Evolutionary conservation across 2,888 invertebrate genomes (phyloP), one percentile per base, ranked within the genome.

Genomic region (Meiosimyza decipiens): DNA sequence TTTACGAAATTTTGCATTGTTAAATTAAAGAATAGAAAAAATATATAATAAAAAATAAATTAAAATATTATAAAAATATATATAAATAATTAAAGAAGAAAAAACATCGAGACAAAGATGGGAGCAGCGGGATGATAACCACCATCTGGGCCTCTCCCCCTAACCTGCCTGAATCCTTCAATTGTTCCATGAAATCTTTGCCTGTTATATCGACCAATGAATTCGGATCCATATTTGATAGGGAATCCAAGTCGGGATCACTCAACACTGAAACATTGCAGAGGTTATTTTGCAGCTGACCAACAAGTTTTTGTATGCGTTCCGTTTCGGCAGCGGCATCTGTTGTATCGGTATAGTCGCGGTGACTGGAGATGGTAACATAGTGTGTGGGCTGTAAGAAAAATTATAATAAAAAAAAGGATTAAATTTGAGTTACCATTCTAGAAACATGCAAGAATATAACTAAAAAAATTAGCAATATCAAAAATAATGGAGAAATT

Each of bases 161-260:
- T 82, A 88, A 93, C 90, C 93, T 90, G 83, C 94, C 94, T 80
- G 95, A 94, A 88, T 95, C 95, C 86, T 95, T 86, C 12, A 87
- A 80, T 74, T 86, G 86, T 50, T 86, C 86, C 84, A 87, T 86
- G 84, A 95, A 95, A 79, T 91, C 91, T 84, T 92, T 92, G 78
- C 91, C 92, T 49, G 93, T 92, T 81, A 95, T 93, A 83, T 95
- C 95, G 73, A 93, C 93, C 81, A 95, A 89, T 76, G 94, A 94
- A 78, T 95, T 95, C 9, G 95, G 95, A 87, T 95, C 95, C 95
- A 95, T 95, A 83, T 95, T 95, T 74, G 95, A 94, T 59, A 95
- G 88, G 28, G 95, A 89, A 83, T 96, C 95, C 84, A 95, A 88
- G 83, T 95, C 95, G 76, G 93, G 92, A 75, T 94, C 95, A 75